These are phyloP conservation scores for Otocyon megalotis DNA, from an alignment of 2,113 vertebrate genomes.

Conservation along the genomic window DNA sequence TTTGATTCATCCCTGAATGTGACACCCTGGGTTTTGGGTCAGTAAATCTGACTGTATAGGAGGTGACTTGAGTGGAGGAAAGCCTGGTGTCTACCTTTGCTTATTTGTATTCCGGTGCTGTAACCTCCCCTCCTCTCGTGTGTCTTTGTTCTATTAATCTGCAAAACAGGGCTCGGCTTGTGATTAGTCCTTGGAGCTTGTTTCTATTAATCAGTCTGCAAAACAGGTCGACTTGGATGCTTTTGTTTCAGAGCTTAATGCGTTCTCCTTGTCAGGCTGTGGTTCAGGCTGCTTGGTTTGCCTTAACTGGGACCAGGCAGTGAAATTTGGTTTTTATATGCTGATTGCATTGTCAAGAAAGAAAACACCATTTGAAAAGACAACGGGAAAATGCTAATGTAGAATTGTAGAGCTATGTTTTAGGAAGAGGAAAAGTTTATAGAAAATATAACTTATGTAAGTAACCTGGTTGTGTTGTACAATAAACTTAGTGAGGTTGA, in stretches of 20 bases:
- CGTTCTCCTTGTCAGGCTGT: slow-evolving; percentile 74
- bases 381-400: slow-evolving; percentile 41
- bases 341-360: slow-evolving; percentile 61
- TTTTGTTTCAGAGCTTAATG: slow-evolving; percentile 83
- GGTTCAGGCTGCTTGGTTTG: slow-evolving; percentile 58
- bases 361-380: slow-evolving; percentile 63
- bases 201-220: slow-evolving; percentile 90
- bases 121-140: slow-evolving; percentile 81
- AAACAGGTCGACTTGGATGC: slow-evolving; percentile 83
- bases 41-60: slow-evolving; percentile 63
- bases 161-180: slow-evolving; percentile 87
- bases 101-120: slow-evolving; percentile 87
- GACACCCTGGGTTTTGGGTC: neutral
- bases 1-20: neutral
- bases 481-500: neutral
- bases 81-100: slow-evolving; percentile 82
- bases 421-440: slow-evolving; percentile 38
- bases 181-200: slow-evolving; percentile 89
- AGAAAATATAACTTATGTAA: slow-evolving; percentile 16
- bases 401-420: neutral
- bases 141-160: slow-evolving; percentile 89
- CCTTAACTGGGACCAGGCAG: slow-evolving; percentile 62
- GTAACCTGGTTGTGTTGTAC: neutral
- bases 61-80: slow-evolving; percentile 71
- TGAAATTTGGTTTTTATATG: slow-evolving; percentile 66